Evolutionary conservation across 2,113 vertebrate genomes (phyloP).

Genomic region (Tinamus guttatus): DNA sequence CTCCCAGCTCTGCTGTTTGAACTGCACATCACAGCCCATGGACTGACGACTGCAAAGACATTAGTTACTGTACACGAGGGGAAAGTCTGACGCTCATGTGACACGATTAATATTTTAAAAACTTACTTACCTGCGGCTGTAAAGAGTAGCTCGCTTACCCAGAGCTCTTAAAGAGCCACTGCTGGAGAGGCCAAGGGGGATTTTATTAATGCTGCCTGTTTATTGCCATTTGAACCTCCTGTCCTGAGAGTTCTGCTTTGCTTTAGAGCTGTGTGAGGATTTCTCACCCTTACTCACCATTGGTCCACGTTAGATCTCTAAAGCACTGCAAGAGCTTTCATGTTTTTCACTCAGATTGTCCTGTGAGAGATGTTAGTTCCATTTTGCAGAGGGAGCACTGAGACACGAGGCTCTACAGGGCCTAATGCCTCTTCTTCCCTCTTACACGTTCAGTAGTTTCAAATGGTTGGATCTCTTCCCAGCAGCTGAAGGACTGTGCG

Average conservation of each 20-base stretch:
- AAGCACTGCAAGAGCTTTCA: background rate
- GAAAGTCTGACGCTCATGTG: background rate
- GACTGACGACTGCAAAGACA: background rate
- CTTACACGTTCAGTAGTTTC: background rate
- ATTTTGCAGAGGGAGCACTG: background rate
- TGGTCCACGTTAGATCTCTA: background rate
- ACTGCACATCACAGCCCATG: background rate
- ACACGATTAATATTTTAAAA: slow-evolving; percentile 2
- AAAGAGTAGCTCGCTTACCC: background rate
- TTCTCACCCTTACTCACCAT: background rate
- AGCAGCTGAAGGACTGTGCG: slow-evolving; percentile 17
- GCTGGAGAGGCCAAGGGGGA: background rate
- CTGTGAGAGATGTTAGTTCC: background rate
- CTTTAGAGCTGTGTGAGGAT: background rate
- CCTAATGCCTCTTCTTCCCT: background rate
- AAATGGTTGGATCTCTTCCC: slow-evolving; percentile 20
- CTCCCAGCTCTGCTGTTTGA: slow-evolving; percentile 16
- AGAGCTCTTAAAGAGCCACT: background rate
- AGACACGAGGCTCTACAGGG: background rate
- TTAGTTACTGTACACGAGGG: background rate
- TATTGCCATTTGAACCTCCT: background rate
- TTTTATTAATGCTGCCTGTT: background rate
- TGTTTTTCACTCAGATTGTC: background rate
- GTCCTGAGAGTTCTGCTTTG: background rate
- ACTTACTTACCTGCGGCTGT: background rate